Base-by-base conservation (phyloP, 2,113 vertebrate genomes). In the Columbina picui region DNA sequence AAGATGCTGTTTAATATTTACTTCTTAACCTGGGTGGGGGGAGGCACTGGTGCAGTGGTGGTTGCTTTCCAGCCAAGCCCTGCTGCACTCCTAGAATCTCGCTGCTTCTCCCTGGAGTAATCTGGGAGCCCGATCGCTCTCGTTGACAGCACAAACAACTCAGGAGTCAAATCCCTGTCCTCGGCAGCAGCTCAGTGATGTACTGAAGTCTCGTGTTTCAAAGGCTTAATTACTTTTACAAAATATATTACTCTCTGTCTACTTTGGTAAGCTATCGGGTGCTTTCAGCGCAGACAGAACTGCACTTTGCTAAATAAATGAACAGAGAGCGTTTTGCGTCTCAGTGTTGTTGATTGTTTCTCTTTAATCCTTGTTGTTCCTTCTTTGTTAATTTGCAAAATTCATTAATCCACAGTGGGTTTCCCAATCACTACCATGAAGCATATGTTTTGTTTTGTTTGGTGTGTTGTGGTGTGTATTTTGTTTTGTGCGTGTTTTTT, bases 181-280 rank as follows among this genome's bases (percentile, higher is more conserved):
- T 92, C 43, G 0, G 86, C 92, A 93, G 86, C 60, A 87, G 94
- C 88, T 47, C 77, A 90, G 69, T 87, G 88, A 82, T 96, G 86
- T 84, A 84, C 88, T 59, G 83, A 89, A 69, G 61, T 63, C 65
- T 96, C 79, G 9, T 23, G n/a, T 96, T 96, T 95, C 93, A 96
- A 92, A 93, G 86, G 45, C 69, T 96, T 97, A 96, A 96, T 96
- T 96, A 96, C 94, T 94, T 94, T 75, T 90, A 95, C 94, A 94
- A 96, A 96, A 96, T 96, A 93, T 76, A 84, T 92, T 76, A 60
- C 90, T 84, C 65, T 87, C 39, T 76, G 50, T 60, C 79, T 86
- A 1, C 94, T 89, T 94, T 56, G 47, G 56, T 92, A n/a, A 84
- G 77, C 36, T 92, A 47, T 95, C 79, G 84, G 90, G 93, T 94